A percentile compares a stretch with the other conserved stretches of the same genome.
These are phyloP conservation scores for Serrognathus titanus DNA, from an alignment of 2,888 invertebrate species.

Conservation along the genomic window DNA sequence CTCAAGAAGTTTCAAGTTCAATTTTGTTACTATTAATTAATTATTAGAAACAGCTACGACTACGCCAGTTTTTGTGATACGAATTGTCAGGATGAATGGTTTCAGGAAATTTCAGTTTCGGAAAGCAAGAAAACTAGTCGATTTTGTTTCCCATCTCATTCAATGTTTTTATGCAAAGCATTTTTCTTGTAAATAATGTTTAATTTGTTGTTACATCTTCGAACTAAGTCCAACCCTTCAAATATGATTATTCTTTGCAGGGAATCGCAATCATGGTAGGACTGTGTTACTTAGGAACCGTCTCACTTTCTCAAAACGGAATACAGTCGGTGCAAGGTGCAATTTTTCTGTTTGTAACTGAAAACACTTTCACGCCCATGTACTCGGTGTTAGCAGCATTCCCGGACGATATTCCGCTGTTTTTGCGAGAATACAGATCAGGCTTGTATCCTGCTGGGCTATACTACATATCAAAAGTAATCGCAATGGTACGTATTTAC, in stretches of 20 bases:
- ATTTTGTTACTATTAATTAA: too few species aligned
- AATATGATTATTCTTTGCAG: slow-evolving; percentile 40
- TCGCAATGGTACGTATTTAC: slow-evolving; percentile 70
- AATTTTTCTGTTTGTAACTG: slow-evolving; percentile 81
- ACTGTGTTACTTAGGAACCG: slow-evolving; percentile 76
- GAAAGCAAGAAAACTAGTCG: too few species aligned
- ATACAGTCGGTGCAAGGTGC: slow-evolving; percentile 87
- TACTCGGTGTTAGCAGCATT: slow-evolving; percentile 84
- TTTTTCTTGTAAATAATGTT: too few species aligned
- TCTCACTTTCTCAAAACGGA: slow-evolving; percentile 70
- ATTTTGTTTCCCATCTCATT: too few species aligned
- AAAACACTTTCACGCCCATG: slow-evolving; percentile 89
- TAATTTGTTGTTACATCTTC: too few species aligned
- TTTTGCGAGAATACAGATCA: slow-evolving; percentile 76
- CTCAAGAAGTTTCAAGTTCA: too few species aligned
- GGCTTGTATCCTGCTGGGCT: slow-evolving; percentile 76
- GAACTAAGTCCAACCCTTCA: too few species aligned
- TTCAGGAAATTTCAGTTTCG: too few species aligned
- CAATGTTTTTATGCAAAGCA: too few species aligned
- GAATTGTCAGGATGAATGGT: too few species aligned
- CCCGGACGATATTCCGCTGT: slow-evolving; percentile 75
- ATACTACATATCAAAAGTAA: slow-evolving; percentile 77
- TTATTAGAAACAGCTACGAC: too few species aligned
- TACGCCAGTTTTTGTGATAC: too few species aligned
- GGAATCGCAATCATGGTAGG: slow-evolving; percentile 76